These are phyloP conservation scores for Formica aserva DNA, from an alignment of 2,888 invertebrate species.

Conservation along the genomic window DNA sequence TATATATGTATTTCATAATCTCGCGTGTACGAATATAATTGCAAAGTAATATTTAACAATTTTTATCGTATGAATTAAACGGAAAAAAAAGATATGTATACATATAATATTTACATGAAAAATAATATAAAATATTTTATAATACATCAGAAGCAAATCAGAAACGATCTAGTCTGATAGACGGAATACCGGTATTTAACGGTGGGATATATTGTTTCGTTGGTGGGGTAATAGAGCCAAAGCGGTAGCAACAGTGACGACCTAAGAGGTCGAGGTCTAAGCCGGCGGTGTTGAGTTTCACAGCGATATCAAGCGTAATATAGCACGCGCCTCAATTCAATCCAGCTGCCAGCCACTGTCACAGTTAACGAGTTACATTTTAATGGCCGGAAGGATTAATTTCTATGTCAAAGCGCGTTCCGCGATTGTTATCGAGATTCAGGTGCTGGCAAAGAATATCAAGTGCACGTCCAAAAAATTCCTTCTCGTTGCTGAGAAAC, in stretches of 20 bases:
- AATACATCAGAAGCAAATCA: background rate
- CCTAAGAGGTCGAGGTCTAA: constrained; percentile 74
- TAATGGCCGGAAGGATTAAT: constrained; percentile 78
- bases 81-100: background rate
- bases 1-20: background rate
- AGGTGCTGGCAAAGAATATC: constrained; percentile 55
- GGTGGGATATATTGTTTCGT: constrained; percentile 62
- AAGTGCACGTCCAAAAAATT: background rate
- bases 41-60: background rate
- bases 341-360: constrained; percentile 75
- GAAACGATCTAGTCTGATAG: background rate
- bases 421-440: constrained; percentile 46
- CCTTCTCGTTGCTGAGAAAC: background rate
- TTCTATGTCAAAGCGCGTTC: constrained; percentile 62
- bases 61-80: background rate
- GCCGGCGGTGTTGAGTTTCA: constrained; percentile 78
- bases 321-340: constrained; percentile 81
- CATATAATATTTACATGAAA: background rate
- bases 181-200: constrained; percentile 50
- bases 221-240: constrained; percentile 57
- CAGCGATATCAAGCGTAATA: constrained; percentile 79
- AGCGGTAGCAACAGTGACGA: constrained; percentile 69
- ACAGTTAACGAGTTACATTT: constrained; percentile 74
- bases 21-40: background rate
- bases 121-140: background rate